Conservation (phyloP, 2,113 vertebrate species). For the Cololabis saira region DNA sequence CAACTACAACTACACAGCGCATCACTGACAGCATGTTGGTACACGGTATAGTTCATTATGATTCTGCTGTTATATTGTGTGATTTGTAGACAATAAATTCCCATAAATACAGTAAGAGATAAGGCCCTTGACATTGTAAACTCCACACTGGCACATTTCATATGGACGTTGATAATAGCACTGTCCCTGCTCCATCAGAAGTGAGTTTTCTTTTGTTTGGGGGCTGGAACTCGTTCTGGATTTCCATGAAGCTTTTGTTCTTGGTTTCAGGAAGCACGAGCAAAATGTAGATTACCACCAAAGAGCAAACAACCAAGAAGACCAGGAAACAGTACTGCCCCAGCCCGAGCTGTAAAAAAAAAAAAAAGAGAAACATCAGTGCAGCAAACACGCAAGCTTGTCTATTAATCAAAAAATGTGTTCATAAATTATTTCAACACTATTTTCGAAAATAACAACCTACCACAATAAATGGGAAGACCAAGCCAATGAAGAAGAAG, state of each 20-base stretch:
- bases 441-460: constrained; percentile 15
- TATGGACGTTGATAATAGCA: constrained; percentile 42
- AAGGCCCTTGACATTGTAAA: background rate
- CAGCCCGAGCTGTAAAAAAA: constrained; percentile 81
- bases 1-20: background rate
- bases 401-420: too few species aligned
- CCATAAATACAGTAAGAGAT: background rate
- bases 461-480: constrained; percentile 86
- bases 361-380: constrained; percentile 7
- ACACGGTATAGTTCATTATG: background rate
- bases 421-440: too few species aligned
- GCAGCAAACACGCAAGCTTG: too few species aligned
- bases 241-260: constrained; percentile 90
- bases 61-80: background rate
- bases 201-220: constrained; percentile 34
- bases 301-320: constrained; percentile 81
- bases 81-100: background rate
- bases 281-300: constrained; percentile 82
- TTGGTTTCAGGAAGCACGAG: constrained; percentile 90
- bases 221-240: constrained; percentile 82
- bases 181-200: constrained; percentile 27
- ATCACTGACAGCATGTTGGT: constrained; percentile 9
- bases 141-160: constrained; percentile 24
- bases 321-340: constrained; percentile 90
- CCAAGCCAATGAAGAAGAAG: constrained; percentile 81